phyloP scores from a whole-genome alignment of 2,888 invertebrate species.

The Disparrhopalites patrizii region DNA sequence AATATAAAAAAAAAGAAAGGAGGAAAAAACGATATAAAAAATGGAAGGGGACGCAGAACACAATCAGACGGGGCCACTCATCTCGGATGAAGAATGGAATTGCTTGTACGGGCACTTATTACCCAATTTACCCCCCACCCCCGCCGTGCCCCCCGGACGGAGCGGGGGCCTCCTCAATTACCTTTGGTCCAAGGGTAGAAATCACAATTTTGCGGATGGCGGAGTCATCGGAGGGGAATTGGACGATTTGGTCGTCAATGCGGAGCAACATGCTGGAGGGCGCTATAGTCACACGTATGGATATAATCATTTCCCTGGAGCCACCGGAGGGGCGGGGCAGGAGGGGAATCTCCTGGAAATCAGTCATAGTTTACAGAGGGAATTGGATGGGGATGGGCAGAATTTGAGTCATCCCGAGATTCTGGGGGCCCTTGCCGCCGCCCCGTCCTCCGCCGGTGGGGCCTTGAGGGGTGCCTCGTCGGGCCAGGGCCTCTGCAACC shows the following conservation, averaged over 20 bases:
- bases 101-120: constrained; percentile 4
- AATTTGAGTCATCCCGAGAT: not conserved
- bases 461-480: not conserved
- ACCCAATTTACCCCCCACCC: not conserved
- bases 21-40: no score
- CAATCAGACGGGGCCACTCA: no score
- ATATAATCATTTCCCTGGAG: not conserved
- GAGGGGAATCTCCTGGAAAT: no score
- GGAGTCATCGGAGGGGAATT: not conserved
- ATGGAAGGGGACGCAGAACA: no score
- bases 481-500: constrained; percentile 8
- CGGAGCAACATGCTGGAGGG: not conserved
- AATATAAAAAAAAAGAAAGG: no score
- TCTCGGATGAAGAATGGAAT: not conserved
- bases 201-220: not conserved
- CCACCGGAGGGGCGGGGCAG: not conserved
- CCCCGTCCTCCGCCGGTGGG: not conserved
- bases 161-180: not conserved
- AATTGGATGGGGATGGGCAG: not conserved
- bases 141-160: not conserved
- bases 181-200: not conserved
- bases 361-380: not conserved
- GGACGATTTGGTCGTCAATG: not conserved
- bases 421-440: not conserved
- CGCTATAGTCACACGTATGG: constrained; percentile 3